These are phyloP conservation scores for Clunio marinus DNA, from an alignment of 2,888 invertebrate species.

Conservation along the genomic window DNA sequence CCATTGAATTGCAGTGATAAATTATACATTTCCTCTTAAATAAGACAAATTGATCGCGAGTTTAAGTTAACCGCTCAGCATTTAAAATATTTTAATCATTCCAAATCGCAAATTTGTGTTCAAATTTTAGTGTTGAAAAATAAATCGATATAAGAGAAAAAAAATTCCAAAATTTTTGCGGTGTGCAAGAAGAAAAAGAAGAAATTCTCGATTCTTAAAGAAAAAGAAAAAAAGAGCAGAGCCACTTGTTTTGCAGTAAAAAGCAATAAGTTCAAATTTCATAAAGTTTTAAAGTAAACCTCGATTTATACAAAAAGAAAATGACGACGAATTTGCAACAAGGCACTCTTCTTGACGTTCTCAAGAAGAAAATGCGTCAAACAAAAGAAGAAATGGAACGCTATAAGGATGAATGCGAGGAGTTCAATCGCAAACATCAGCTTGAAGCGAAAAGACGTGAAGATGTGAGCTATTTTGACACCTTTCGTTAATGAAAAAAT, in stretches of 20 bases:
- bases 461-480: slow-evolving; percentile 85
- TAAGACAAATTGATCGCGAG: not conserved
- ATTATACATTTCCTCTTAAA: slow-evolving; percentile 18
- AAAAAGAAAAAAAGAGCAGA: not conserved
- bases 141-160: slow-evolving; percentile 16
- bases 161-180: slow-evolving; percentile 32
- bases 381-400: slow-evolving; percentile 99
- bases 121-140: slow-evolving; percentile 11
- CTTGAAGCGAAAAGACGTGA: slow-evolving; percentile 93
- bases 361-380: slow-evolving; percentile 99
- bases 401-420: slow-evolving; percentile 96
- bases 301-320: no score
- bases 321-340: slow-evolving; percentile 89
- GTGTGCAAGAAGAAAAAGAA: slow-evolving; percentile 31
- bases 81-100: slow-evolving; percentile 6
- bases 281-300: slow-evolving; percentile 21
- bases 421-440: slow-evolving; percentile 90
- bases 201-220: not conserved
- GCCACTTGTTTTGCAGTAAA: slow-evolving; percentile 17
- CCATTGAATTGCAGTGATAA: slow-evolving; percentile 27
- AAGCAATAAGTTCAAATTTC: not conserved
- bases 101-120: slow-evolving; percentile 19
- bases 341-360: slow-evolving; percentile 90
- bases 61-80: not conserved
- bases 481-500: no score